These are phyloP conservation scores for Tribolium madens DNA, from an alignment of 1,140 invertebrate genomes.

Conservation along the genomic window DNA sequence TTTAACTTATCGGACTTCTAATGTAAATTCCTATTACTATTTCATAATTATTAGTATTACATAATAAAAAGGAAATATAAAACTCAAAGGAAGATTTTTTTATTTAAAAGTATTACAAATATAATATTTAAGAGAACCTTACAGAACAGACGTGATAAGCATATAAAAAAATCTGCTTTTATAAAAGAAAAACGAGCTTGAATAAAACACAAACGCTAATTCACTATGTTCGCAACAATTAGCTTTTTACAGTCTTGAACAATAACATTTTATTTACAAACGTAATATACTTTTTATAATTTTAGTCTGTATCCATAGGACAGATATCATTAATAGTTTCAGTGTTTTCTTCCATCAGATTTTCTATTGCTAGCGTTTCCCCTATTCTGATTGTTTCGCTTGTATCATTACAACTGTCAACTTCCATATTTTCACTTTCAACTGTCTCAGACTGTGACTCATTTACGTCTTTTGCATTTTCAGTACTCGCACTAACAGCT, in stretches of 20 bases:
- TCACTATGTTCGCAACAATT: slow-evolving; percentile 46
- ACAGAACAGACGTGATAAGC: slow-evolving; percentile 12
- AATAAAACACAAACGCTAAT: slow-evolving; percentile 24
- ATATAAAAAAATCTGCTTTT: slow-evolving; percentile 32
- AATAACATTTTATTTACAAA: slow-evolving; percentile 27
- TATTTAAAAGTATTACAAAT: slow-evolving; percentile 37
- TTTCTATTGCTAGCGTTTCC: slow-evolving; percentile 12
- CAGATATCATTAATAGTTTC: background rate
- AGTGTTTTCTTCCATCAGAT: background rate
- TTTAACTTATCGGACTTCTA: too few species aligned
- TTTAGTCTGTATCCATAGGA: slow-evolving; percentile 47
- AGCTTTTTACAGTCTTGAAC: slow-evolving; percentile 45
- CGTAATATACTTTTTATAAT: slow-evolving; percentile 20
- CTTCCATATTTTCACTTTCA: slow-evolving; percentile 16
- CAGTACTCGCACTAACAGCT: slow-evolving; percentile 6
- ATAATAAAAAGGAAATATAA: background rate
- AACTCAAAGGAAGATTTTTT: slow-evolving; percentile 5
- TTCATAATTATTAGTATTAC: too few species aligned
- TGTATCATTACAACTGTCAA: slow-evolving; percentile 2
- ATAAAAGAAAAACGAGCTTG: slow-evolving; percentile 25
- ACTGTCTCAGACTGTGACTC: background rate
- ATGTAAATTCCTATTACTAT: too few species aligned
- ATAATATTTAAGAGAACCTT: slow-evolving; percentile 30
- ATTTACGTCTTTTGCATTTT: background rate
- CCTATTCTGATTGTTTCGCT: background rate